Evolutionary conservation across 2,888 invertebrate genomes (phyloP).

Genomic region (Cryptops parisi): DNA sequence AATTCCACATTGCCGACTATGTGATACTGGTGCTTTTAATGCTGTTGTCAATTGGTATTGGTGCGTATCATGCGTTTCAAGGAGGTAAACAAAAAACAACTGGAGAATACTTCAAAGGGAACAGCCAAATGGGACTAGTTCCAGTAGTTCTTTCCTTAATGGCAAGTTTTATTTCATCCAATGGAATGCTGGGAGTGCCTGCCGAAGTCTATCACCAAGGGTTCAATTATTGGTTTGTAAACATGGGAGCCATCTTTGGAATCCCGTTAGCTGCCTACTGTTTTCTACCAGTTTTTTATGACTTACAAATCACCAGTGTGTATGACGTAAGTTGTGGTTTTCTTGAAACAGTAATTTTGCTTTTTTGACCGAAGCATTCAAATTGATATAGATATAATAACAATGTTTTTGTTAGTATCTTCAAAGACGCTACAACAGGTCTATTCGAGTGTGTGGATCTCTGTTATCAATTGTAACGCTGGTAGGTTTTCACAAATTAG

Average conservation of each 20-base stretch:
- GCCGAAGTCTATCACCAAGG: slow-evolving; percentile 11
- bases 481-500: too few relatives aligned
- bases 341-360: too few relatives aligned
- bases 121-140: slow-evolving; percentile 1
- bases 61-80: slow-evolving; percentile 6
- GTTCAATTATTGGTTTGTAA: neutral
- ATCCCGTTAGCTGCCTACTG: slow-evolving; percentile 3
- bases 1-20: slow-evolving; percentile 10
- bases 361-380: too few relatives aligned
- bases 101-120: slow-evolving; percentile 11
- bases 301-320: slow-evolving; percentile 12
- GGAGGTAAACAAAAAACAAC: slow-evolving; percentile 13
- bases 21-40: slow-evolving; percentile 2
- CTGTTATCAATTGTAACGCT: too few relatives aligned
- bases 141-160: slow-evolving; percentile 11
- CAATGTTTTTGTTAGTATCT: too few relatives aligned
- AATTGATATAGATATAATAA: too few relatives aligned
- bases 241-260: neutral
- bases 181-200: slow-evolving; percentile 10
- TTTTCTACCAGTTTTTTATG: slow-evolving; percentile 11
- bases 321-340: slow-evolving; percentile 13
- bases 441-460: too few relatives aligned
- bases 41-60: slow-evolving; percentile 8
- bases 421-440: too few relatives aligned
- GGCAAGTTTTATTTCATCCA: slow-evolving; percentile 12